phyloP scores from a whole-genome alignment of 30 jellyfish, hydroid and myxozoan genomes.

The Phacellophora camtschatica region DNA sequence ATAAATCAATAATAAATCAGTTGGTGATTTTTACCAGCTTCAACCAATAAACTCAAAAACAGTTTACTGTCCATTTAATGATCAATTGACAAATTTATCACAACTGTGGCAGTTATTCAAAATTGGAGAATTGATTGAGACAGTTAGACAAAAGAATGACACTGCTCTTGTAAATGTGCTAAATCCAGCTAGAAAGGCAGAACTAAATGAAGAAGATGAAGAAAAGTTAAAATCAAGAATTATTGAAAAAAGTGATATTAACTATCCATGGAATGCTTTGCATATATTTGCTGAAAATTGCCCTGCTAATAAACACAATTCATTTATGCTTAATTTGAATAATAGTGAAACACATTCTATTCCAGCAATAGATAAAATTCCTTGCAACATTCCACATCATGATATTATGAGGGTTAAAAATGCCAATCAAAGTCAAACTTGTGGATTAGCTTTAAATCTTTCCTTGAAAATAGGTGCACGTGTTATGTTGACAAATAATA shows the following conservation, averaged over 20 bases:
- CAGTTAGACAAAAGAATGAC: neutral
- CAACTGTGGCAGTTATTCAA: neutral
- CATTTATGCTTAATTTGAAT: neutral
- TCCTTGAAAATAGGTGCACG: constrained; percentile 3
- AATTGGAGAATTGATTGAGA: constrained; percentile 15
- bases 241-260: neutral
- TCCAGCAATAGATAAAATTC: constrained; percentile 1
- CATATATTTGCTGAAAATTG: constrained; percentile 35
- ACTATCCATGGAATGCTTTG: constrained; percentile 5
- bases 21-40: constrained; percentile 14
- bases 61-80: neutral
- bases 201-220: neutral
- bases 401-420: neutral
- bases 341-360: neutral
- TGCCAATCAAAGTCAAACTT: constrained; percentile 8
- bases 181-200: constrained; percentile 11
- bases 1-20: neutral
- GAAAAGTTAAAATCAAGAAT: neutral
- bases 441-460: constrained; percentile 4
- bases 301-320: neutral
- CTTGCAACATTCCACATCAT: neutral
- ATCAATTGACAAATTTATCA: neutral
- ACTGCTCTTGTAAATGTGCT: constrained; percentile 1
- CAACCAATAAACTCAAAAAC: constrained; percentile 20
- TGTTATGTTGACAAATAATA: constrained; percentile 10